Base-by-base conservation (phyloP, 2,888 invertebrate species). In the Ornithoptera priamus region DNA sequence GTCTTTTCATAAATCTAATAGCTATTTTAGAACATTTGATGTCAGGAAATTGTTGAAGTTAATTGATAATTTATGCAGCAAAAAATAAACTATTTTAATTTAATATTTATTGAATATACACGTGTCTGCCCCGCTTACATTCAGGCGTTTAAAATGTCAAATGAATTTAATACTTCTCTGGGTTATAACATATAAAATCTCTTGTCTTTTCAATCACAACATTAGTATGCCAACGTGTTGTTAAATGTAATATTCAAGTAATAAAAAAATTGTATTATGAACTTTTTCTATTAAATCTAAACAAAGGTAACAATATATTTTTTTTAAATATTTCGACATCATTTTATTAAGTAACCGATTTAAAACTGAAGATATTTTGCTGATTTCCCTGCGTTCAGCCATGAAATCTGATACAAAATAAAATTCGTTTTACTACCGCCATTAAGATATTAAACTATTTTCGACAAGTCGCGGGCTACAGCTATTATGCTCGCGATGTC, bases 1-100 rank as follows among this genome's bases (percentile, higher is more conserved):
- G 65, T 62, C 67, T 36, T 70, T 64, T 70, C 70, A 73, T 69
- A 73, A 73, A 72, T 73, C 70, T 69, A 68, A 69, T 69, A 65
- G 63, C 63, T 68, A 65, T 39, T 67, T 57, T 62, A 62, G 20
- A 61, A 61, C 30, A 62, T 24, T 12, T 62, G 30, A 62, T 46
- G 24, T 0, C 24, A 22, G 17, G 10, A 59, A 24, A 59, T 59
- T 24, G 30, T 59, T 30, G 15, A 17, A 5, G 17, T 50, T 50
- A 15, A 50, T 50, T 50, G 12, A 42, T 7, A 42, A 50, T 50
- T 50, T 5, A 15, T 15, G n/a, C 18, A 18, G 2, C 7, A 3
- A 1, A 53, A 2, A 18, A 50, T 50, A 50, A 18, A 15, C 8
- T 2, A 42, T 10, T 12, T 10, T 8, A 42, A 42, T 42, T 12